Evolutionary conservation across 2,888 invertebrate genomes (phyloP).

Genomic region (Neoitamus cyanurus): DNA sequence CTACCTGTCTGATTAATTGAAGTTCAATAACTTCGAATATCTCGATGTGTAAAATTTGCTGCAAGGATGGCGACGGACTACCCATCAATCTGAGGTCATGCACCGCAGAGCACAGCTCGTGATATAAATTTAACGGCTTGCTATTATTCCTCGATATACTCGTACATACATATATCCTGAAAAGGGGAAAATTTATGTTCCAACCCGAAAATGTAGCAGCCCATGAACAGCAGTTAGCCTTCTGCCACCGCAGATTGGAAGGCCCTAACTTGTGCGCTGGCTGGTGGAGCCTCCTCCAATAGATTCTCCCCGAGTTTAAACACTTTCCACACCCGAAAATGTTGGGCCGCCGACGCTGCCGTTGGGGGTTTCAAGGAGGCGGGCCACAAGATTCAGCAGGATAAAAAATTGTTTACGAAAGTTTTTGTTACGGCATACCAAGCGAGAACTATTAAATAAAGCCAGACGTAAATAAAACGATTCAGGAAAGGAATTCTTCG

Average conservation of each 20-base stretch:
- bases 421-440: not conserved
- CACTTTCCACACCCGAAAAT: not conserved
- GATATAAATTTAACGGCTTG: conserved; percentile 8
- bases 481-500: not conserved
- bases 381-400: not conserved
- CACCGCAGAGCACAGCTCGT: not conserved
- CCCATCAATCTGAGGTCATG: not conserved
- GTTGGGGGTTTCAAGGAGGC: not conserved
- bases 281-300: not conserved
- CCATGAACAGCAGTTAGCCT: conserved; percentile 8
- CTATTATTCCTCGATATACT: not conserved
- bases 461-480: not conserved
- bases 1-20: not conserved
- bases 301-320: not conserved
- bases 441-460: not conserved
- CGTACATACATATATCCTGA: not conserved
- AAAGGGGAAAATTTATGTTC: conserved; percentile 4
- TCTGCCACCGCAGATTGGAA: not conserved
- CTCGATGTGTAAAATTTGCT: not conserved
- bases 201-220: not conserved
- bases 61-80: not conserved
- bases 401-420: not conserved
- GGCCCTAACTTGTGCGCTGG: not conserved
- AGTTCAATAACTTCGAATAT: not conserved
- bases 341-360: not conserved